Base-by-base conservation (phyloP, 2,888 invertebrate genomes). In the Leptopilina drosophilae region DNA sequence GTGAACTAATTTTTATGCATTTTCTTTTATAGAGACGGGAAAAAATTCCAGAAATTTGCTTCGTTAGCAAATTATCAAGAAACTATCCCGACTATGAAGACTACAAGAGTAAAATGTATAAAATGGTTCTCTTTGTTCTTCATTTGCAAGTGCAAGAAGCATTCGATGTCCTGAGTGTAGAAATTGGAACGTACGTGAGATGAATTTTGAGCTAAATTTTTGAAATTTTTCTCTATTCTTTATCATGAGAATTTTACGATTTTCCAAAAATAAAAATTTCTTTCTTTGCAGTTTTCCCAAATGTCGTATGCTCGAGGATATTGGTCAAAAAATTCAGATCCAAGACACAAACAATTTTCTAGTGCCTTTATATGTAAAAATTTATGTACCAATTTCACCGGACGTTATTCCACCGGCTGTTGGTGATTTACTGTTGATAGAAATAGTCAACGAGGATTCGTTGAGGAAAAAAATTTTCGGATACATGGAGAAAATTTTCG, bases 341-440 rank as follows among this genome's bases (percentile, higher is more conserved):
- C 14, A 12, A 73, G 56, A 53, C 53, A 9, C 8, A 42, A 15
- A 15, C 8, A 5, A 20, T 7, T 15, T 20, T 9, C 20, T 73
- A 53, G 73, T 73, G 73, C 56, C 73, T 8, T 73, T 73, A 6
- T 73, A 26, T 53, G 26, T 73, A 8, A 73, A 26, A 56, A 53
- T 53, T 7, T 26, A n/a, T 14, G 33, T 73, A 9, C 53, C 73
- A 9, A 73, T 9, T 7, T 1, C 9, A 9, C 5, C 15, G 0
- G 62, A 62, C 20, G 15, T 62, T 20, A 15, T 9, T 8, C 62
- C 62, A 0, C 62, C 62, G 20, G 62, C 62, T 9, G 20, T 15
- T 62, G 62, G 62, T 20, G 62, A 62, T 62, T 62, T 62, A 62
- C 20, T 62, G 0, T 15, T 20, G 3, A 15, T 62, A 9, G 6